Evolutionary conservation across 2,797 vertebrate genomes (phyloP), one percentile per base, ranked within the genome.

Genomic region (Cheirogaleus major): DNA sequence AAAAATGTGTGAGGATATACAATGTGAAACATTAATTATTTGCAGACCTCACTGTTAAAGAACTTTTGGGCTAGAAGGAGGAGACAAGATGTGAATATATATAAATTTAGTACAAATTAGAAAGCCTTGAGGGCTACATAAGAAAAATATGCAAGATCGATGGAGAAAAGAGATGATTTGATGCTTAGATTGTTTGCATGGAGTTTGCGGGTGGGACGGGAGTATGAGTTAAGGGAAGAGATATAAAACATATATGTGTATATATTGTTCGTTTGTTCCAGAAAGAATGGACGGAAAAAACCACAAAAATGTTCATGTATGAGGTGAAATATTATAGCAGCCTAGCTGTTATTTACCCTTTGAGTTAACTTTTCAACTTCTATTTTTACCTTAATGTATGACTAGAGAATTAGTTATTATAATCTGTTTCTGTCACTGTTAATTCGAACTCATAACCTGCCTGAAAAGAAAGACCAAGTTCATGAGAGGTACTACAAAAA

Each of bases 341-440:
- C 43, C 23, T 25, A 93, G 32, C 76, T 84, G 5, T 92, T 80
- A 72, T 95, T 93, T 82, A 65, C 35, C 11, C 20, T 88, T 90
- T 81, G 52, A 85, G 52, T 15, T 89, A 84, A 91, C 57, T 96
- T 76, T 93, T 17, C 25, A 76, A 38, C 41, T 91, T 73, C n/a
- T 88, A 7, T 61, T 94, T 48, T 87, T 95, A 91, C 43, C 81
- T 81, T 91, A 85, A 91, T 70, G 14, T 76, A n/a, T 78, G 45
- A 86, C 45, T 82, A 50, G 35, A 72, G 38, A 70, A 48, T 78
- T 93, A 75, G 50, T 89, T 94, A 83, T 78, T 92, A 69, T 80
- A 70, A 27, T 67, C 55, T 59, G 1, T 89, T 96, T 95, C 30
- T 93, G 27, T 82, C 32, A 78, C 38, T 87, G 69, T 93, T 73